Evolutionary conservation across 2,113 vertebrate genomes (phyloP), one percentile per base, ranked within the genome.

Genomic region (Acanthisitta chloris): DNA sequence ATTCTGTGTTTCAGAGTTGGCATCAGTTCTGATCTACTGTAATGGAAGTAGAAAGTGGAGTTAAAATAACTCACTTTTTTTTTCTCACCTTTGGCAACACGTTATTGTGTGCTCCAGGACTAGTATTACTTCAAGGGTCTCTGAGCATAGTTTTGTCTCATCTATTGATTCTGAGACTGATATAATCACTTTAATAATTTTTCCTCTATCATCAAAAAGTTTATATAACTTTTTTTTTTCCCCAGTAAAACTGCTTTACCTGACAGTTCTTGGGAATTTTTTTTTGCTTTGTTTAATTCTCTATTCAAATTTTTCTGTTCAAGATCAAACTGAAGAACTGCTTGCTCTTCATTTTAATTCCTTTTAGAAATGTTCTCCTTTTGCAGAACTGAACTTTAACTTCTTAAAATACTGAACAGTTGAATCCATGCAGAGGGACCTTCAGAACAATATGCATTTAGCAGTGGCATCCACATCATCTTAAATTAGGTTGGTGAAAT

Each of bases 181-280:
- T 57, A 31, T 3, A 64, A 73, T 36, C 4, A 42, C 20, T 54
- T 43, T 6, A 14, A 18, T 51, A 57, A 12, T 15, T 61, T 74
- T 92, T 23, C n/a, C 10, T 65, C 25, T 40, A 6, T 25, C 45
- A 79, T 70, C 31, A 58, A 38, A 78, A 49, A 43, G 6, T 52
- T 24, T 20, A 34, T 71, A 5, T 12, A 40, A 61, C 8, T 28
- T 43, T 59, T 54, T 67, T 65, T 36, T 42, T 45, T 48, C 43
- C 42, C 17, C 10, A 25, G 4, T 33, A 14, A 67, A 7, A 28
- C 12, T 29, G 6, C 10, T 42, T 74, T 80, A 52, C 40, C 11
- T 52, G 61, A 42, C 1, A 3, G 4, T 46, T 57, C 40, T 0
- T 9, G 20, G 18, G 26, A 3, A 28, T 4, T 48, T 21, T 48